Conservation (phyloP, 2,888 invertebrate species). For the Oxyscelio sp. region DNA sequence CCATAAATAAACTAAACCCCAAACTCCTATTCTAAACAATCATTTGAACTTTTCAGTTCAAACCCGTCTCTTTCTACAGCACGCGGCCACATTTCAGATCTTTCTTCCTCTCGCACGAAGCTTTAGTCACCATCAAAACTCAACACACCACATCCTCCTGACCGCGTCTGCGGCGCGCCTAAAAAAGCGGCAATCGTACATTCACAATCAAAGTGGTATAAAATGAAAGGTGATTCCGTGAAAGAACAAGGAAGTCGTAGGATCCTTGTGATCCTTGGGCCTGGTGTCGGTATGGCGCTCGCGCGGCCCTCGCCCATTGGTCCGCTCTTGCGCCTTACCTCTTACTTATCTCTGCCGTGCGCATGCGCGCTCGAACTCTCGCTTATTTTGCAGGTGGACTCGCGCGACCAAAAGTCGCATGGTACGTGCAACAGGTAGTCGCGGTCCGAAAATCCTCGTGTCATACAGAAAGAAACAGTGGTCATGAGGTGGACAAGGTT, state of each 20-base stretch:
- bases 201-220: conserved; percentile 53
- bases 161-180: conserved; percentile 7
- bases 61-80: no score
- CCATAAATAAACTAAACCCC: no score
- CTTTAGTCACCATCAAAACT: no score
- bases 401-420: conserved; percentile 61
- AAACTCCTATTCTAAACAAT: no score
- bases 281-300: conserved; percentile 54
- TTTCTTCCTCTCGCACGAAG: no score
- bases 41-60: no score
- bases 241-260: conserved; percentile 63
- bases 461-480: background rate
- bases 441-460: conserved; percentile 5
- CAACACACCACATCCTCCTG: background rate
- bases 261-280: conserved; percentile 48
- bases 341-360: conserved; percentile 39
- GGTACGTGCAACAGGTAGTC: conserved; percentile 57
- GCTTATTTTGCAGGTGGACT: conserved; percentile 46
- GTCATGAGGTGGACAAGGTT: background rate
- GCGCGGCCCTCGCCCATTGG: conserved; percentile 20
- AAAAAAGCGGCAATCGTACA: conserved; percentile 43
- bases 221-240: conserved; percentile 67
- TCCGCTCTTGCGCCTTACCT: conserved; percentile 24
- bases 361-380: conserved; percentile 35
- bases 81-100: no score